These are phyloP conservation scores for Pelochelys cantorii DNA, from an alignment of 2,797 vertebrate genomes.

Conservation along the genomic window DNA sequence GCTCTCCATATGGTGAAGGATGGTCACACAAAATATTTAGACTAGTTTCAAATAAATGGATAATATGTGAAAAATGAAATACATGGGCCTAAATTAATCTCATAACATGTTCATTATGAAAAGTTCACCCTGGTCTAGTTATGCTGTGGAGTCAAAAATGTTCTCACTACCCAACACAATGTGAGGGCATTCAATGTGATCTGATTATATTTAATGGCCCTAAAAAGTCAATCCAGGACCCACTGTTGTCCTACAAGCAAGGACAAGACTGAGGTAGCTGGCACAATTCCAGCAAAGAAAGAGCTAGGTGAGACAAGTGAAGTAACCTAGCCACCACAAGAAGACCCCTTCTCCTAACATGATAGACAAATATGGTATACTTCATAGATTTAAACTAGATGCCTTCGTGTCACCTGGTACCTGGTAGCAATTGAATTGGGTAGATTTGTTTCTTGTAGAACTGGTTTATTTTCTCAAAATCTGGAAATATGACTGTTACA, in stretches of 20 bases:
- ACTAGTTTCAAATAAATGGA: background rate
- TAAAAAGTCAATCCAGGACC: background rate
- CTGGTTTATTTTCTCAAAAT: background rate
- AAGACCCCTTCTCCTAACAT: background rate
- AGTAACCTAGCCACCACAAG: background rate
- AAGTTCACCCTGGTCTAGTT: background rate
- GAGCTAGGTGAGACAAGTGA: background rate
- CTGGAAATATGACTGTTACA: slow-evolving; percentile 16
- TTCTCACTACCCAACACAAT: background rate
- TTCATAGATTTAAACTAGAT: background rate
- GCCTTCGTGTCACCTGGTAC: background rate
- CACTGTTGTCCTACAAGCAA: background rate
- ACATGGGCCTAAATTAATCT: background rate
- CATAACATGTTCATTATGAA: background rate
- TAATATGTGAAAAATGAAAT: background rate
- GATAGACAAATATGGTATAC: background rate
- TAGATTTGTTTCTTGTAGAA: background rate
- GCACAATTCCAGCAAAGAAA: background rate
- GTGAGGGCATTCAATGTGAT: background rate
- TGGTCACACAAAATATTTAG: background rate
- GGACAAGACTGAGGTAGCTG: background rate
- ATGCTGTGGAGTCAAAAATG: background rate
- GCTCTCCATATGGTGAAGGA: background rate
- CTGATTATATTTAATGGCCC: background rate
- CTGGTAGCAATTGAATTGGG: background rate